These are phyloP conservation scores for Anthophora plumipes DNA, from an alignment of 2,888 invertebrate species.

Conservation along the genomic window DNA sequence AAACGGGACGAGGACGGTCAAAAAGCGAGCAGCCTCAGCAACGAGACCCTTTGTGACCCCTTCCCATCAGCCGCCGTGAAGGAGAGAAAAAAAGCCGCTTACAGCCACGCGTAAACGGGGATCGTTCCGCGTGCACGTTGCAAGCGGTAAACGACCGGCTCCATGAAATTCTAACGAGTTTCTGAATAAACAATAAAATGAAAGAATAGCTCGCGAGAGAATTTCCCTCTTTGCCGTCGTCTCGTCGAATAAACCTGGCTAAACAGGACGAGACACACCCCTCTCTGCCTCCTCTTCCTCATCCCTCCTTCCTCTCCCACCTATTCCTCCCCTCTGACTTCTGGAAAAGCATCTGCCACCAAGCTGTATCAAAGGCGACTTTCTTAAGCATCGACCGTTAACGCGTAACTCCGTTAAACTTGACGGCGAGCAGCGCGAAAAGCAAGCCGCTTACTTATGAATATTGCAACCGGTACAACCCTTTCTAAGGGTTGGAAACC, in stretches of 20 bases:
- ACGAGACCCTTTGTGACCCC: conserved; percentile 39
- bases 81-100: conserved; percentile 42
- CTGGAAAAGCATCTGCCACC: conserved; percentile 34
- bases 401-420: conserved; percentile 69
- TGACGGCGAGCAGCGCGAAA: conserved; percentile 52
- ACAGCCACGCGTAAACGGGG: conserved; percentile 39
- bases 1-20: conserved; percentile 30
- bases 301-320: too few species aligned
- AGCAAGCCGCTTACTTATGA: conserved; percentile 62
- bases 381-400: conserved; percentile 63
- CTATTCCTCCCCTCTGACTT: conserved; percentile 20
- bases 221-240: conserved; percentile 25
- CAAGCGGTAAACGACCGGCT: conserved; percentile 43
- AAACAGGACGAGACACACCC: conserved; percentile 33
- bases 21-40: conserved; percentile 40
- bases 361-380: conserved; percentile 51
- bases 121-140: conserved; percentile 48
- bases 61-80: not conserved
- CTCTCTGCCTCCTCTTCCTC: too few species aligned
- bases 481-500: conserved; percentile 42
- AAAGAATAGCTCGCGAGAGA: conserved; percentile 58
- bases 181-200: conserved; percentile 59
- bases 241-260: conserved; percentile 46
- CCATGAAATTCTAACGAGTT: conserved; percentile 61
- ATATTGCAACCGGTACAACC: conserved; percentile 64